Evolutionary conservation across 1,140 invertebrate species (phyloP).

Genomic region (Zaprionus kolodkinae): DNA sequence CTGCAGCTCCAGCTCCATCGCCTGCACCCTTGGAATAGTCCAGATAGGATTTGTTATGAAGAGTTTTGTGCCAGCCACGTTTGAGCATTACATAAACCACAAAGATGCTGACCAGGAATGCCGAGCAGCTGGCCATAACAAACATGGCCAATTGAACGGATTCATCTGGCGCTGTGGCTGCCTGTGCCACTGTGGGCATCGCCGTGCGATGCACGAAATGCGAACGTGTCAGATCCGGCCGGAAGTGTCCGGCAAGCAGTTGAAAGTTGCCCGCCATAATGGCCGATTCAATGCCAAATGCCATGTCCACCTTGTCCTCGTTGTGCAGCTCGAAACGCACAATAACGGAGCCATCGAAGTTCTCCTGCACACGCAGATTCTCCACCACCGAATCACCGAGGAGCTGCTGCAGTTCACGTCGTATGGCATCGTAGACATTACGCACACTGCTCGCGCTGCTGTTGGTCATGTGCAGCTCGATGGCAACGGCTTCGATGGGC

Average conservation of each 20-base stretch:
- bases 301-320: slow-evolving; percentile 76
- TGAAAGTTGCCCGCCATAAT: slow-evolving; percentile 64
- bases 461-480: slow-evolving; percentile 80
- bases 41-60: slow-evolving; percentile 19
- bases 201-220: slow-evolving; percentile 75
- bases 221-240: slow-evolving; percentile 72
- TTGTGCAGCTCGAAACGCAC: slow-evolving; percentile 81
- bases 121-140: slow-evolving; percentile 81
- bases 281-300: slow-evolving; percentile 80
- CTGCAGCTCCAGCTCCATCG: background rate
- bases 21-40: slow-evolving; percentile 38
- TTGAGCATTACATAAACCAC: slow-evolving; percentile 83
- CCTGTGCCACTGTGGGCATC: slow-evolving; percentile 54
- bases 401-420: slow-evolving; percentile 67
- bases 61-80: slow-evolving; percentile 61
- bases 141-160: slow-evolving; percentile 81
- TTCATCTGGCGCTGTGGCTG: slow-evolving; percentile 65
- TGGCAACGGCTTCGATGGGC: slow-evolving; percentile 74
- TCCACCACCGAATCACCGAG: slow-evolving; percentile 74
- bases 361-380: slow-evolving; percentile 83
- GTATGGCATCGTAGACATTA: slow-evolving; percentile 77
- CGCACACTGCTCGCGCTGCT: slow-evolving; percentile 50
- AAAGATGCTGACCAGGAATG: slow-evolving; percentile 81
- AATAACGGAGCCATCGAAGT: slow-evolving; percentile 72
- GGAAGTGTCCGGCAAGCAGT: slow-evolving; percentile 66